Conservation (phyloP, 1,140 invertebrate genomes). For the Radopholus similis region DNA sequence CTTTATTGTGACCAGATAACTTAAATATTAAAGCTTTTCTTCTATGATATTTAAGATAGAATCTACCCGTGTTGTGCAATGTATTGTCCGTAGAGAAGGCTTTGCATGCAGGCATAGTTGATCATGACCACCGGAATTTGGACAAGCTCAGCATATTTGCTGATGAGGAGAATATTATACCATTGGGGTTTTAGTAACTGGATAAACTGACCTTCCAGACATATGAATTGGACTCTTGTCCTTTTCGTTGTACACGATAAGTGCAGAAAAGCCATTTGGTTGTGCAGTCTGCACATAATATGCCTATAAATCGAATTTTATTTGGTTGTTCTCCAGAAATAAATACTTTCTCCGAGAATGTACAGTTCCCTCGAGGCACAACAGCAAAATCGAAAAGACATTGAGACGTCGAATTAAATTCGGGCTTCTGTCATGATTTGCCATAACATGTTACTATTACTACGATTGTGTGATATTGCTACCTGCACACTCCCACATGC, state of each 20-base stretch:
- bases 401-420: slow-evolving; percentile 5
- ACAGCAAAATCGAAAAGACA: slow-evolving; percentile 50
- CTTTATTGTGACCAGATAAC: slow-evolving; percentile 54
- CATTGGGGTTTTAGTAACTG: background rate
- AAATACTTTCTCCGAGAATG: slow-evolving; percentile 49
- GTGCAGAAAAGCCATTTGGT: slow-evolving; percentile 39
- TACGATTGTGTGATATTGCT: slow-evolving; percentile 21
- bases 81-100: slow-evolving; percentile 41
- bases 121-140: slow-evolving; percentile 58
- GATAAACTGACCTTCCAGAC: slow-evolving; percentile 33
- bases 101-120: slow-evolving; percentile 49
- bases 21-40: slow-evolving; percentile 11
- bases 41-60: too few species aligned
- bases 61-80: slow-evolving; percentile 41
- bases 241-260: slow-evolving; percentile 48
- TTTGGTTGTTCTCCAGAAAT: background rate
- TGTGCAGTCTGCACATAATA: slow-evolving; percentile 42
- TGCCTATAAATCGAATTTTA: slow-evolving; percentile 32
- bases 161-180: background rate
- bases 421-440: too few species aligned
- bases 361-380: slow-evolving; percentile 54
- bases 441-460: too few species aligned
- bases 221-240: slow-evolving; percentile 47
- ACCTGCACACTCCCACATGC: slow-evolving; percentile 46
- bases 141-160: slow-evolving; percentile 44